These are phyloP conservation scores for Labeo catla DNA, from an alignment of 2,113 vertebrate species.

Conservation along the genomic window DNA sequence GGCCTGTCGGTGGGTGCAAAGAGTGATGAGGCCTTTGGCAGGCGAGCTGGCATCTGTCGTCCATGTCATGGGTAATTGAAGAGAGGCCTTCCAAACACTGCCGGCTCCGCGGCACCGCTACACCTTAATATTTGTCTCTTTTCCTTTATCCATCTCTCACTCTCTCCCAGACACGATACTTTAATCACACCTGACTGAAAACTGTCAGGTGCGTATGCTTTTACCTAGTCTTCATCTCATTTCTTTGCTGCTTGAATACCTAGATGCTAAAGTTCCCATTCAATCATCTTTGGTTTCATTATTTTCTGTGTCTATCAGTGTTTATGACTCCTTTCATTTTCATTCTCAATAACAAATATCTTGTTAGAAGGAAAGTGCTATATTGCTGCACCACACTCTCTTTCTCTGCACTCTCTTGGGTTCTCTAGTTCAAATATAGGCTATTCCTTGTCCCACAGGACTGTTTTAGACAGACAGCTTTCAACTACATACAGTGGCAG, in stretches of 20 bases:
- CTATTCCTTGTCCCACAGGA: neutral
- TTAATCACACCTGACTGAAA: neutral
- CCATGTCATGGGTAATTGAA: conserved; percentile 42
- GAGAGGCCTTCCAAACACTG: conserved; percentile 26
- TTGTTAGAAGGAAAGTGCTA: neutral
- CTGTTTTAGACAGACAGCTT: too few relatives aligned
- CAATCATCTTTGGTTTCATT: neutral
- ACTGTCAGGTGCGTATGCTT: neutral
- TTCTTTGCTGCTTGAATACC: neutral
- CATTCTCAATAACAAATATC: neutral
- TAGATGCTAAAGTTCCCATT: neutral
- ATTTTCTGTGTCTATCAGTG: neutral
- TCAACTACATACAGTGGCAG: too few relatives aligned
- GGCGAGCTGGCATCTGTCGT: conserved; percentile 74
- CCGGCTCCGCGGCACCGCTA: neutral
- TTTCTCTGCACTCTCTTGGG: neutral
- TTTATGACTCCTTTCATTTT: neutral
- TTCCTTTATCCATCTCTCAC: neutral
- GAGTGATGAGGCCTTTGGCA: conserved; percentile 71
- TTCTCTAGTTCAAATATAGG: neutral
- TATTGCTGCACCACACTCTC: neutral
- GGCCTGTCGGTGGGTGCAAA: conserved; percentile 57
- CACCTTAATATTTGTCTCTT: conserved; percentile 28
- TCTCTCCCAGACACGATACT: neutral
- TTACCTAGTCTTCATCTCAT: neutral